These are phyloP conservation scores for Hemiprocne comata DNA, from an alignment of 2,113 vertebrate genomes.

Conservation along the genomic window DNA sequence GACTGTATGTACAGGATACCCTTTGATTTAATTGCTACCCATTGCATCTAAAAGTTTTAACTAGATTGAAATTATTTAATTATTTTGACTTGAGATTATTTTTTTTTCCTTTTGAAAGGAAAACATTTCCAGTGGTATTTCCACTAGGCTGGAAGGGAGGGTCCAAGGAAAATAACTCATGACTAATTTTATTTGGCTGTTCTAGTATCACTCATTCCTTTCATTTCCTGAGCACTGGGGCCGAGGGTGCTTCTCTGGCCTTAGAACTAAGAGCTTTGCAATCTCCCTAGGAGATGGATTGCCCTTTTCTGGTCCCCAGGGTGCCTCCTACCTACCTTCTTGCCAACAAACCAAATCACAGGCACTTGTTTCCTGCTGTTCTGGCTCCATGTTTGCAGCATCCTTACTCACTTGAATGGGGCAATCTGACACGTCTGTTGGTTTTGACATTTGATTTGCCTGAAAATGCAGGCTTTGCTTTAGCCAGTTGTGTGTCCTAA, in stretches of 20 bases:
- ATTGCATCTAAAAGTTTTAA: neutral
- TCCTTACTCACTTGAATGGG: neutral
- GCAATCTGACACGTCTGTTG: neutral
- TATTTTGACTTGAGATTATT: neutral
- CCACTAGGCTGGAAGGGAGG: neutral
- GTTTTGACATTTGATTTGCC: neutral
- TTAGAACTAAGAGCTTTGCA: neutral
- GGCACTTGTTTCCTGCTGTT: neutral
- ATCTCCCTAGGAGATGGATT: neutral
- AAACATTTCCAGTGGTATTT: neutral
- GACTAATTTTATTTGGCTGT: neutral
- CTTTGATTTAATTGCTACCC: neutral
- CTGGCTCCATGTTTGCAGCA: neutral
- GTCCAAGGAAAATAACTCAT: neutral
- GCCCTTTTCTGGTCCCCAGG: neutral
- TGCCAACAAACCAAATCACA: neutral
- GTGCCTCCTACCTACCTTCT: neutral
- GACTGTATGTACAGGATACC: neutral
- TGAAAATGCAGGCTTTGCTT: neutral
- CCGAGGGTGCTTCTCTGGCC: neutral
- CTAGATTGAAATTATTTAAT: neutral
- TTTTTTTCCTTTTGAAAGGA: neutral
- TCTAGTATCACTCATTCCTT: neutral
- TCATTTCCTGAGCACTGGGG: neutral
- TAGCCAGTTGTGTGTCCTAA: neutral